Conservation (phyloP, 2,113 vertebrate species). For the Notiomystis cincta region DNA sequence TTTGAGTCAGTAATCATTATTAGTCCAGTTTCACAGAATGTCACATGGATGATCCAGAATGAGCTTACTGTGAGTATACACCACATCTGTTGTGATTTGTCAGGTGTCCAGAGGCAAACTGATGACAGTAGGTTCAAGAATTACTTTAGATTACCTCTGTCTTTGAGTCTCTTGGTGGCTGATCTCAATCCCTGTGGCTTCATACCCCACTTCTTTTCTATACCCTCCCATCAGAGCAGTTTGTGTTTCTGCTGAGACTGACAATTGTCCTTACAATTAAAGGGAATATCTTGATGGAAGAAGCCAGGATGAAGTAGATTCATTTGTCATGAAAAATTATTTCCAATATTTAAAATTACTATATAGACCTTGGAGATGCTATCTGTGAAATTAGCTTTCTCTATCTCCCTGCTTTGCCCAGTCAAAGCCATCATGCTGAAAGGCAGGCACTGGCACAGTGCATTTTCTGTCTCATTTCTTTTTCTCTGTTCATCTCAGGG, state of each 20-base stretch:
- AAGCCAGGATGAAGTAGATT: not conserved
- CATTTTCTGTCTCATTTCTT: slow-evolving; percentile 29
- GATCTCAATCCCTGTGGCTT: not conserved
- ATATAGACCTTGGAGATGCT: slow-evolving; percentile 30
- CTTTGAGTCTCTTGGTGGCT: not conserved
- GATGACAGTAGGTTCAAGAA: not conserved
- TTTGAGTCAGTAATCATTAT: not conserved
- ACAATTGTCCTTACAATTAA: not conserved
- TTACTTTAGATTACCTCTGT: not conserved
- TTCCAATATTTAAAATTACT: slow-evolving; percentile 8
- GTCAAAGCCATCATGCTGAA: not conserved
- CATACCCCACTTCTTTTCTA: not conserved
- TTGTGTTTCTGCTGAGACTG: not conserved
- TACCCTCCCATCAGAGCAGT: not conserved
- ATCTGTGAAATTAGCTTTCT: slow-evolving; percentile 36
- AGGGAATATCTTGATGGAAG: not conserved
- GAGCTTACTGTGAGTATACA: not conserved
- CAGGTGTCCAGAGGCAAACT: not conserved
- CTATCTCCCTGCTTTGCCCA: slow-evolving; percentile 12
- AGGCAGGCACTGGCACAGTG: not conserved
- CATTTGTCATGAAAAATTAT: slow-evolving; percentile 2
- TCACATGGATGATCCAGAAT: not conserved
- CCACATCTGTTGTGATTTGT: not conserved
- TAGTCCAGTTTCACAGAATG: not conserved
- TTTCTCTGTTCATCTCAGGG: not conserved